These are phyloP conservation scores for Fragum sueziense DNA, from an alignment of 2,888 invertebrate species.

Conservation along the genomic window DNA sequence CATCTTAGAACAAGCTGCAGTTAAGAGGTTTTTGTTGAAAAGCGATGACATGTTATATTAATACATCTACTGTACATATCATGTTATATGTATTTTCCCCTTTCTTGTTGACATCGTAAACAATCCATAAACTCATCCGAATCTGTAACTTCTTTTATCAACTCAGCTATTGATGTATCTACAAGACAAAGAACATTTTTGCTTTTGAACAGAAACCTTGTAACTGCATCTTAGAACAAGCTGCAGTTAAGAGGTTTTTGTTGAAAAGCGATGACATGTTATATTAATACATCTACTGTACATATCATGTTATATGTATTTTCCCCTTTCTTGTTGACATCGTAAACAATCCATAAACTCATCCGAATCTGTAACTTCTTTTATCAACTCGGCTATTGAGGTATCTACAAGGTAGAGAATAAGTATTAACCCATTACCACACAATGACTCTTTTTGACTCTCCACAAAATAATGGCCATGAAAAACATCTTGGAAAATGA, in stretches of 20 bases:
- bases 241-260: no score
- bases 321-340: conserved; percentile 94
- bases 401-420: conserved; percentile 87
- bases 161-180: conserved; percentile 96
- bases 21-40: no score
- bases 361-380: conserved; percentile 90
- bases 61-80: no score
- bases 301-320: conserved; percentile 95
- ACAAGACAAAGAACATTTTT: conserved; percentile 83
- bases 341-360: conserved; percentile 91
- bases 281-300: no score
- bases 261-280: no score
- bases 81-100: conserved; percentile 95
- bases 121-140: conserved; percentile 90
- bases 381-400: conserved; percentile 96
- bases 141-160: conserved; percentile 93
- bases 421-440: no score
- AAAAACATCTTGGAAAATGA: no score
- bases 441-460: no score
- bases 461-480: no score
- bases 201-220: conserved; percentile 94
- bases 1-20: no score
- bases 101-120: conserved; percentile 93
- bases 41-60: no score
- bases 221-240: no score